Evolutionary conservation across 2,888 invertebrate species (phyloP).

Genomic region (Plemyria rubiginata): DNA sequence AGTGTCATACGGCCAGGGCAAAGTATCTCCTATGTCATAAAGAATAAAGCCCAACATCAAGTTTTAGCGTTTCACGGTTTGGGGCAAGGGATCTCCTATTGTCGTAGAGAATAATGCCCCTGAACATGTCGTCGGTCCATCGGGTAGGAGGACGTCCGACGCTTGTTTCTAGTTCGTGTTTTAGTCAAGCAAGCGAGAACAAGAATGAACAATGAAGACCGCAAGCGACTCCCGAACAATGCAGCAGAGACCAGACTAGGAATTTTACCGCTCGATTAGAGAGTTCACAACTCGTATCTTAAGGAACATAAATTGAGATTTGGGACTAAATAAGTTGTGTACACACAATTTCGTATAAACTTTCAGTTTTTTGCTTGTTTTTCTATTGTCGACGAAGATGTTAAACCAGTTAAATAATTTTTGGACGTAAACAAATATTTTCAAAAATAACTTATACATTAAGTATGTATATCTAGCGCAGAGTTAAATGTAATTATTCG

Average conservation of each 20-base stretch:
- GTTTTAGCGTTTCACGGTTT: too few species aligned
- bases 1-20: too few species aligned
- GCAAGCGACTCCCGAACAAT: constrained; percentile 39
- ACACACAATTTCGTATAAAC: background rate
- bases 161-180: too few species aligned
- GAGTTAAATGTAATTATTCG: background rate
- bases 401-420: background rate
- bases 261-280: constrained; percentile 39
- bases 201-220: constrained; percentile 40
- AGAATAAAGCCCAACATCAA: too few species aligned
- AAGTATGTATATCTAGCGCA: too few species aligned
- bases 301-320: constrained; percentile 13
- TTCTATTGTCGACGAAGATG: background rate
- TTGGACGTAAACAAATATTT: background rate
- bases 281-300: constrained; percentile 28
- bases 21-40: too few species aligned
- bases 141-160: too few species aligned
- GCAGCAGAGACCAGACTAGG: constrained; percentile 30
- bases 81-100: too few species aligned
- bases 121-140: too few species aligned
- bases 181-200: constrained; percentile 13
- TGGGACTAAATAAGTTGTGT: constrained; percentile 12
- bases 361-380: background rate
- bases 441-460: background rate
- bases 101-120: too few species aligned